Evolutionary conservation across 2,797 vertebrate species (phyloP).

Genomic region (Toxotes lorentzi): DNA sequence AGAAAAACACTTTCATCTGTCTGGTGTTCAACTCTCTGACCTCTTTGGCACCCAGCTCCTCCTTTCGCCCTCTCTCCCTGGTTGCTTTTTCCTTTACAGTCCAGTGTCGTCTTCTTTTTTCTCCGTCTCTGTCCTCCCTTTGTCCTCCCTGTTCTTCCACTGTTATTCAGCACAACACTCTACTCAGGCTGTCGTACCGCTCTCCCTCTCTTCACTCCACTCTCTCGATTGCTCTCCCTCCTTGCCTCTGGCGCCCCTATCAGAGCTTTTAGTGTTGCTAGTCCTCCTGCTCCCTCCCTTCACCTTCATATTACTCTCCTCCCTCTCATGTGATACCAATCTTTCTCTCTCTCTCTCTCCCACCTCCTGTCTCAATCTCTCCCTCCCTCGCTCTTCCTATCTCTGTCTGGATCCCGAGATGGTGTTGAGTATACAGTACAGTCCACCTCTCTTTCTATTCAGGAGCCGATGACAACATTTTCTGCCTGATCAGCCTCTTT

Average conservation of each 20-base stretch:
- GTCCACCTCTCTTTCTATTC: constrained; percentile 38
- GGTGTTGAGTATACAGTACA: constrained; percentile 54
- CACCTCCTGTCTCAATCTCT: constrained; percentile 13
- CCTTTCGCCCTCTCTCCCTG: constrained; percentile 3
- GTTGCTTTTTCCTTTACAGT: constrained; percentile 33
- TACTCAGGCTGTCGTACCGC: constrained; percentile 55
- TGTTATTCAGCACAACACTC: constrained; percentile 56
- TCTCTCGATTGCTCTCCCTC: constrained; percentile 63
- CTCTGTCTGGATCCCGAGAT: constrained; percentile 56
- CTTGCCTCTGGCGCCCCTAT: constrained; percentile 74
- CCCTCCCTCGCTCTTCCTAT: constrained; percentile 26
- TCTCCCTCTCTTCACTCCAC: constrained; percentile 61
- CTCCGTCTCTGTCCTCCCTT: constrained; percentile 32
- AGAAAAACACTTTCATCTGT: constrained; percentile 38
- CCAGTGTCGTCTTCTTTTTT: constrained; percentile 24
- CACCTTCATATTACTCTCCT: constrained; percentile 75
- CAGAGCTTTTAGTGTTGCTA: constrained; percentile 69
- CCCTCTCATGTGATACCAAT: constrained; percentile 71
- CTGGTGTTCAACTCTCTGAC: constrained; percentile 34
- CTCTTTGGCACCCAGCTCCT: constrained; percentile 24
- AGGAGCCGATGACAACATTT: constrained; percentile 58
- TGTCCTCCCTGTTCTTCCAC: constrained; percentile 48
- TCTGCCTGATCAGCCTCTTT: constrained; percentile 59
- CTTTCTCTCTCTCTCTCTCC: constrained; percentile 35
- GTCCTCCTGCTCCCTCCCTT: constrained; percentile 73